Base-by-base conservation (phyloP, 2,888 invertebrate species). In the Ophraella communa region DNA sequence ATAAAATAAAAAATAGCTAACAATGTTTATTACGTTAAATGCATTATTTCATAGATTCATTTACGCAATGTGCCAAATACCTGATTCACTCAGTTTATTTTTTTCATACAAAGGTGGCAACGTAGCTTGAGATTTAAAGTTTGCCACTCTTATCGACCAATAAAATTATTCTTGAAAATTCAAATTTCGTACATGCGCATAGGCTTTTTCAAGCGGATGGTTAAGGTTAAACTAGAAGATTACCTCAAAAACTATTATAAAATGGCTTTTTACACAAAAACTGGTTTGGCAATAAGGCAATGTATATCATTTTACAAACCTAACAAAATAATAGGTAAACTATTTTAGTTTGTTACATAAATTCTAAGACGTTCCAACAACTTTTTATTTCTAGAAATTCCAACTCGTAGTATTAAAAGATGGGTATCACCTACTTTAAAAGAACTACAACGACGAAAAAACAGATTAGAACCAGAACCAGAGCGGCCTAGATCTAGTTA, bases 361-460 rank as follows among this genome's bases (percentile, higher is more conserved):
- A 44, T 30, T 42, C 53, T 24, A 0, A 39, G 7, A 51, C 24
- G 33, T n/a, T 8, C 14, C 21, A 4, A 18, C 14, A 54, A 33
- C 24, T 49, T 33, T 24, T 30, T 18, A 11, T 8, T 17, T 18
- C 18, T 18, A 70, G 73, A 69, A 52, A 57, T 27, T 2, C 60
- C 42, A 49, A 54, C 63, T 74, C 78, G 84, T 71, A 69, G 74
- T 53, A 79, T 84, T 5, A 80, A 87, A 68, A 83, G 93, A 79
- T 92, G 88, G 87, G 87, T 93, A 1, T 82, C 87, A 2, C 92
- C 93, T 24, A 90, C 89, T 4, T 80, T 91, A 69, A 84, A 80
- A 74, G 88, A 86, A 75, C 77, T 93, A 10, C 86, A 88, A 58
- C 82, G 75, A 7, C 85, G 90, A 4, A 87, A 87, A 75, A 77